Conservation (phyloP, 2,797 vertebrate genomes). For the Tiaroga cobitis region DNA sequence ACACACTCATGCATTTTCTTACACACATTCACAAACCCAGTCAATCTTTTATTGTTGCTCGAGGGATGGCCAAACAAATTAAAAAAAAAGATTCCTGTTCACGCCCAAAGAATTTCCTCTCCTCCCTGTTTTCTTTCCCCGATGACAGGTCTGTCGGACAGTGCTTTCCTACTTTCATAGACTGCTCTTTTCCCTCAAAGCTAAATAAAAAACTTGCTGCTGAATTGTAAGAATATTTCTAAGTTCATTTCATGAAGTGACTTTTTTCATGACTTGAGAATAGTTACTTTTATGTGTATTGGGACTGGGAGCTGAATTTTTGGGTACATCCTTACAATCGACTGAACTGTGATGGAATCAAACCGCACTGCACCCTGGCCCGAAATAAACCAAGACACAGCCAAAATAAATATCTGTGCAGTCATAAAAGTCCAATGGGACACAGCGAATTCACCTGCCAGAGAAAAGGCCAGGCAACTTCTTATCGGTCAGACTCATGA, state of each 20-base stretch:
- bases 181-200: conserved; percentile 48
- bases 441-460: neutral
- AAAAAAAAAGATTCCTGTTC: conserved; percentile 33
- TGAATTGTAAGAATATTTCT: neutral
- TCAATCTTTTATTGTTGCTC: conserved; percentile 57
- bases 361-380: neutral
- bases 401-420: neutral
- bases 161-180: conserved; percentile 75
- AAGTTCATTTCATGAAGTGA: neutral
- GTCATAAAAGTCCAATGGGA: neutral
- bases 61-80: conserved; percentile 45
- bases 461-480: neutral
- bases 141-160: conserved; percentile 69
- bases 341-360: conserved; percentile 1
- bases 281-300: neutral
- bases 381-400: neutral
- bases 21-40: neutral
- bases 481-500: neutral
- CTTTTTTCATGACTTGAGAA: neutral
- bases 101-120: conserved; percentile 65
- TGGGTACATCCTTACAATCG: neutral
- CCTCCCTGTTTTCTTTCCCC: conserved; percentile 62
- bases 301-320: neutral
- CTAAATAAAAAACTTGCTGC: neutral
- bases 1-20: neutral